A percentile compares a stretch with the other conserved stretches of the same genome.
These are phyloP conservation scores for Steinernema feltiae DNA, from an alignment of 1,140 invertebrate genomes.

Conservation along the genomic window DNA sequence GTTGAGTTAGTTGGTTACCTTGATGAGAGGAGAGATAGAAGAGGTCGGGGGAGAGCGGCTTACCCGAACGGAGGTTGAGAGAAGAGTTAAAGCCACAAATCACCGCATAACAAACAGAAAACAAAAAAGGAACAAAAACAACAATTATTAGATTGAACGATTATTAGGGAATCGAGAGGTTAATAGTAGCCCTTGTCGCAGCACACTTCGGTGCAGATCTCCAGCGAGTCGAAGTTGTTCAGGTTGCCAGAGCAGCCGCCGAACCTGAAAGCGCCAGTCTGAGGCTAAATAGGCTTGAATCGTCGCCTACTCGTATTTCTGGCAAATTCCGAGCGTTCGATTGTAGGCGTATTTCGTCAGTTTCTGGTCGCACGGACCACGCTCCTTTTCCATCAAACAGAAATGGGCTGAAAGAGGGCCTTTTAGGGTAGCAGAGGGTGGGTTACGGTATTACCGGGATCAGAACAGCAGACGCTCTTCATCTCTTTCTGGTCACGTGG, in stretches of 20 bases:
- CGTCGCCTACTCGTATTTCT: slow-evolving; percentile 45
- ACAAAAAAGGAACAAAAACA: background rate
- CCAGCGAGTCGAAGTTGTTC: slow-evolving; percentile 71
- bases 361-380: slow-evolving; percentile 54
- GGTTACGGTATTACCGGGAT: slow-evolving; percentile 28
- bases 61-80: background rate
- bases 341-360: slow-evolving; percentile 57
- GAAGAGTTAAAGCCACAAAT: background rate
- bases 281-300: background rate
- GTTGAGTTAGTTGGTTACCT: background rate
- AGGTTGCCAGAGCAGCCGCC: slow-evolving; percentile 73
- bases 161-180: background rate
- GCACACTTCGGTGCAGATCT: slow-evolving; percentile 72
- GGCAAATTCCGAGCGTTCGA: slow-evolving; percentile 49
- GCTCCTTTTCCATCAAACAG: slow-evolving; percentile 31
- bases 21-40: background rate
- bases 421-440: background rate
- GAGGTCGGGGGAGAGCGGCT: background rate
- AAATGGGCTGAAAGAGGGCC: slow-evolving; percentile 33
- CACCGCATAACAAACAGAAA: background rate
- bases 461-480: slow-evolving; percentile 36
- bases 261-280: slow-evolving; percentile 32
- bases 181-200: slow-evolving; percentile 51
- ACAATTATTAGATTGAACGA: slow-evolving; percentile 1
- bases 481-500: slow-evolving; percentile 33